Percentiles rank a stretch among this genome's conserved stretches.
These are phyloP conservation scores for Nettapus auritus DNA, from an alignment of 2,113 vertebrate genomes.

Conservation along the genomic window DNA sequence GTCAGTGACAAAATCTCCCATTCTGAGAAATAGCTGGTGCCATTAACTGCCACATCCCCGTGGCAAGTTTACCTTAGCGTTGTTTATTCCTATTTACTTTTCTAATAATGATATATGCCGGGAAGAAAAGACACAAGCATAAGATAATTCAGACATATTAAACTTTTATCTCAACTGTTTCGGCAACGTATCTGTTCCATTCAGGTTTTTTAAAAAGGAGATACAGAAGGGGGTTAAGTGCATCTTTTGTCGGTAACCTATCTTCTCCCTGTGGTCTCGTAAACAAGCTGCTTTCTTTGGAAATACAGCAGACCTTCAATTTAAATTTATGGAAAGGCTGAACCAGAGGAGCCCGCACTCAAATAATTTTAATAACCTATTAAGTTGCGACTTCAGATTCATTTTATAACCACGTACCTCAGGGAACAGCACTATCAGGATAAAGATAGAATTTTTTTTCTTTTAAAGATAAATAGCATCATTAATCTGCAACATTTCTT, in stretches of 20 bases:
- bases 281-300: conserved; percentile 77
- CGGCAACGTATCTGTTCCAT: conserved; percentile 40
- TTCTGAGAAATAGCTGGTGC: fast-evolving
- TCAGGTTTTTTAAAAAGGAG: conserved; percentile 28
- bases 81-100: neutral
- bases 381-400: conserved; percentile 99
- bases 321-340: conserved; percentile 84
- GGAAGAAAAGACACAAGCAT: neutral
- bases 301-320: conserved; percentile 78
- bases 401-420: conserved; percentile 96
- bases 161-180: conserved; percentile 58
- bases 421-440: conserved; percentile 91
- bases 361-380: conserved; percentile 99
- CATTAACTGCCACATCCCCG: neutral
- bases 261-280: conserved; percentile 74
- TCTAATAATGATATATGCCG: neutral
- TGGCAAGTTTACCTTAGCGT: neutral
- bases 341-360: conserved; percentile 80
- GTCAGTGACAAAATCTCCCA: neutral
- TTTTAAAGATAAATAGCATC: conserved; percentile 97
- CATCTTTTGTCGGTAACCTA: conserved; percentile 73
- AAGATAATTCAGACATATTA: neutral
- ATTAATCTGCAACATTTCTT: conserved; percentile 98
- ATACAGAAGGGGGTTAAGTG: conserved; percentile 48
- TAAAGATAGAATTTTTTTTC: conserved; percentile 92